Base-by-base conservation (phyloP, 2,113 vertebrate genomes). In the Ovibos moschatus region DNA sequence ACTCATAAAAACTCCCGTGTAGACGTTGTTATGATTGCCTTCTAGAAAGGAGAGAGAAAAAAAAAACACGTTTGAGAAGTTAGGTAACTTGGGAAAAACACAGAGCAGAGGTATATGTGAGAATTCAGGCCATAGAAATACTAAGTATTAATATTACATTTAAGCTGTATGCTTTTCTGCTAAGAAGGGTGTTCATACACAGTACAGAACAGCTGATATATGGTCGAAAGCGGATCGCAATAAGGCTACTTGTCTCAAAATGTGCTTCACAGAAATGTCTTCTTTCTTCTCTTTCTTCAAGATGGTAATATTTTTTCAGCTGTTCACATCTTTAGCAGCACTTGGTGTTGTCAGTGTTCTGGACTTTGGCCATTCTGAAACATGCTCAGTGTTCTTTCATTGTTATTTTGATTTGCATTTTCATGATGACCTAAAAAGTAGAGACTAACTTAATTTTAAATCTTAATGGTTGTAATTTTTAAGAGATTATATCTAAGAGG, bases 151-250 rank as follows among this genome's bases (percentile, higher is more conserved):
- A 43, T 15, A 14, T 43, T 27, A 27, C 23, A 45, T 43, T 45
- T 76, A 43, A 43, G 43, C 40, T 27, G 1, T 1, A 27, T 27
- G 23, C 23, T 43, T 25, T 76, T 43, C 40, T 76, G 11, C 40
- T 76, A 27, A 7, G 71, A 27, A 43, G 71, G 23, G 71, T 43
- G 40, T 45, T 43, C 10, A 27, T 27, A 43, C 12, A 45, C 71
- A 43, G 40, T 4, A 76, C 40, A 43, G 71, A 45, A 27, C 3
- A 76, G 23, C 12, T 43, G 40, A 14, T 43, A 7, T 8, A 15
- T 45, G 6, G 40, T 27, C 0, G 0, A 76, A 45, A 76, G 23
- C 1, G 1, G 12, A 27, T 45, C 23, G 0, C 71, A 76, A 1
- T 27, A 43, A 76, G 23, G 40, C 23, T 27, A 1, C 71, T 45